Percentiles rank a stretch among this genome's conserved stretches.
These are phyloP conservation scores for Anhinga rufa DNA, from an alignment of 2,113 vertebrate genomes.

Conservation along the genomic window DNA sequence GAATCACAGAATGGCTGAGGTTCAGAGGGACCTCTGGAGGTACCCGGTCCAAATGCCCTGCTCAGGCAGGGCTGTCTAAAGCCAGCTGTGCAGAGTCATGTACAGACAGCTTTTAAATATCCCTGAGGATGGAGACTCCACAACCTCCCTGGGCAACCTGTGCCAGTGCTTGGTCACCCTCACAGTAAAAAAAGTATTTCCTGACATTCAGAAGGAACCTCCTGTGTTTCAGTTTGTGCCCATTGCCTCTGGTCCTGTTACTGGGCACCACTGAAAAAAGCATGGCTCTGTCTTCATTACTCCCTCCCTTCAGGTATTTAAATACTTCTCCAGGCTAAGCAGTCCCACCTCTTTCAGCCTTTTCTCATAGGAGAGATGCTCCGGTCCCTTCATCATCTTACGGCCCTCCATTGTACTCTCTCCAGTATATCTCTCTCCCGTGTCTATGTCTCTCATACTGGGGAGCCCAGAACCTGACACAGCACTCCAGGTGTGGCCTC, in stretches of 20 bases:
- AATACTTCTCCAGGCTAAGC: neutral
- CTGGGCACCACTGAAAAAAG: neutral
- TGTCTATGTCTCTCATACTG: neutral
- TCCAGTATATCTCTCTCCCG: neutral
- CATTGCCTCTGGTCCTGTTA: neutral
- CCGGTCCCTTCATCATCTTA: neutral
- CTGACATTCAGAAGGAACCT: neutral
- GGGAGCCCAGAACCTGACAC: neutral
- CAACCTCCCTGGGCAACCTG: neutral
- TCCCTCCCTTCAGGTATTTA: neutral
- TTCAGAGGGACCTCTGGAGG: neutral
- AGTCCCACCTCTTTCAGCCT: neutral
- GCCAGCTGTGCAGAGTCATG: neutral
- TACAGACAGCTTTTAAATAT: neutral
- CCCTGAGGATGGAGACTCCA: neutral
- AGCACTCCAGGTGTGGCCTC: neutral
- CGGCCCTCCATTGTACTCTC: neutral
- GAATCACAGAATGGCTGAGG: neutral
- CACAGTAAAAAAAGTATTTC: neutral
- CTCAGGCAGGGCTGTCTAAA: neutral
- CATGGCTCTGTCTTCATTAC: neutral
- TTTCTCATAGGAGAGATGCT: neutral
- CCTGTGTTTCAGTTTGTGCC: neutral
- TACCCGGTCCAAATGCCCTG: neutral
- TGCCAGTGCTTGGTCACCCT: neutral